Conservation (phyloP, 2,113 vertebrate species). For the Panthera leo region DNA sequence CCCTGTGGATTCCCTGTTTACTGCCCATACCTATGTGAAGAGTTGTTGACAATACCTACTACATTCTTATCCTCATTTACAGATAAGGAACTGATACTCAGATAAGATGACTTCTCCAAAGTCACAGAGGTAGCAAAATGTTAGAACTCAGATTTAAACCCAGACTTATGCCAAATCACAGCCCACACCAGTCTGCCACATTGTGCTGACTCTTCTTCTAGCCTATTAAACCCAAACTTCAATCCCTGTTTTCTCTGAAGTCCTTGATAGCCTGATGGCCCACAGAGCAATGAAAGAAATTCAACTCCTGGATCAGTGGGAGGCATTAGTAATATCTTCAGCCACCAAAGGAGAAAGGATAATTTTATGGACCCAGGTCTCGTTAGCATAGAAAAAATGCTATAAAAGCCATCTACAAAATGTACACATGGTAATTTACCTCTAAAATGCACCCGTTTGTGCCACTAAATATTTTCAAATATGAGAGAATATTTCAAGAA, state of each 20-base stretch:
- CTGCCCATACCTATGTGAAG: not conserved
- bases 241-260: conserved; percentile 41
- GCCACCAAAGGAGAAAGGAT: conserved; percentile 36
- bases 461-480: conserved; percentile 49
- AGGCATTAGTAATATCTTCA: conserved; percentile 43
- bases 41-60: not conserved
- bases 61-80: not conserved
- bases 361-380: conserved; percentile 43
- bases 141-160: not conserved
- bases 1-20: not conserved
- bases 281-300: conserved; percentile 48
- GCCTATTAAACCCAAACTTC: conserved; percentile 18
- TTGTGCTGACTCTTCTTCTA: not conserved
- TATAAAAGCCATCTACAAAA: conserved; percentile 41
- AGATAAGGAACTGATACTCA: not conserved
- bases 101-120: not conserved
- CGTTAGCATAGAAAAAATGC: conserved; percentile 44
- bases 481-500: conserved; percentile 17
- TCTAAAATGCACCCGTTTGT: conserved; percentile 44
- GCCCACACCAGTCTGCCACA: not conserved
- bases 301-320: conserved; percentile 18
- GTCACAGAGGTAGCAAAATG: not conserved
- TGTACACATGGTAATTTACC: conserved; percentile 42
- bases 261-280: not conserved
- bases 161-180: not conserved